A percentile compares a stretch with the other conserved stretches of the same genome.
phyloP scores from a whole-genome alignment of 2,888 invertebrate genomes.

The Glaucopsyche alexis region DNA sequence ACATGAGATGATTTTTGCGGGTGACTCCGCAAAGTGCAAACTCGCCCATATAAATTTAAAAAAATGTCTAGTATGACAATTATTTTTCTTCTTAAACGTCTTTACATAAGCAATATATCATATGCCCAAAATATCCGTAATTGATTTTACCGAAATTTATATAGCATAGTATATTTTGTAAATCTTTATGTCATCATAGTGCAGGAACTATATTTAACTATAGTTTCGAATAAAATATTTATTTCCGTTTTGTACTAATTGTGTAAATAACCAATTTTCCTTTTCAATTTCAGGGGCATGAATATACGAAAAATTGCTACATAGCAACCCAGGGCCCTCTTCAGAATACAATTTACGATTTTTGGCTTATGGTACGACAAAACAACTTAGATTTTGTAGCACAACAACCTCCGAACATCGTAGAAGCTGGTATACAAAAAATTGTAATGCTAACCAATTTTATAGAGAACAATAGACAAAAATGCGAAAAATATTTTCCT shows the following conservation, averaged over 20 bases:
- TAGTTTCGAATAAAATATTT: not conserved
- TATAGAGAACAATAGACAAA: conserved; percentile 89
- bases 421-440: conserved; percentile 65
- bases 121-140: too few relatives aligned
- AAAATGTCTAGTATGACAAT: too few relatives aligned
- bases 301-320: conserved; percentile 91
- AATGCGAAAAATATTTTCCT: conserved; percentile 95
- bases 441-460: conserved; percentile 96
- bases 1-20: too few relatives aligned
- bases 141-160: too few relatives aligned
- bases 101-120: too few relatives aligned
- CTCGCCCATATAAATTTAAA: too few relatives aligned
- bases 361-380: conserved; percentile 92
- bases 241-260: not conserved
- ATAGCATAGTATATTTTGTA: too few relatives aligned
- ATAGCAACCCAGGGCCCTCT: conserved; percentile 97
- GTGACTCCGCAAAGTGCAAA: too few relatives aligned
- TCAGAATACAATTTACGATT: conserved; percentile 92
- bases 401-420: conserved; percentile 37
- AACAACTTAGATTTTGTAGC: conserved; percentile 61
- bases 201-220: too few relatives aligned
- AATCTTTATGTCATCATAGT: too few relatives aligned
- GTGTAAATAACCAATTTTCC: not conserved
- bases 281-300: conserved; percentile 87
- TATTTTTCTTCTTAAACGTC: too few relatives aligned